Base-by-base conservation (phyloP, 2,888 invertebrate species). In the Drosophila colorata region DNA sequence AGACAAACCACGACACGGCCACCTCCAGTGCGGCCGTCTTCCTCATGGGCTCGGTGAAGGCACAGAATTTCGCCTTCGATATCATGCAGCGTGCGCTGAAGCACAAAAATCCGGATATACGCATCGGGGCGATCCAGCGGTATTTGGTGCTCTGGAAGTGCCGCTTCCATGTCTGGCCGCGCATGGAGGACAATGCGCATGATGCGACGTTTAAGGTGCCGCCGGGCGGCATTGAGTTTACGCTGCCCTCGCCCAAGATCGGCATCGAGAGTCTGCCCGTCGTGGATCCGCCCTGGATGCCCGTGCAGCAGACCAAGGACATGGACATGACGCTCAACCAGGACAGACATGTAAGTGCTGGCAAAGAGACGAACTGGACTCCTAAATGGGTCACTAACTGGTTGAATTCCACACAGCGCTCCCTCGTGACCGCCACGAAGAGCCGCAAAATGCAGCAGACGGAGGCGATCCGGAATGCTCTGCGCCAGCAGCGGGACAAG, bases 391-490 rank as follows among this genome's bases (percentile, higher is more conserved):
- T n/a, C n/a, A 6, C 11, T 20, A 16, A 47, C 31, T 40, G 6
- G 37, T 64, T 23, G 35, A 35, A 56, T 67, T 55, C 2, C 9
- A 90, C 91, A 18, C 92, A 98, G 97, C 94, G 97, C 73, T 97
- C 98, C 6, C 93, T 99, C 86, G 99, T 99, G 47, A 99, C 99
- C 25, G 99, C 99, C 9, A 99, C 99, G 0, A 98, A 99, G 92
- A 99, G 99, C 0, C 94, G 99, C 18, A 98, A 99, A 91, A 99
- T 99, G 91, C 99, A 99, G 91, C 99, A 99, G 92, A 99, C 99
- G 18, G 99, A 99, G 93, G 95, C 99, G 66, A 98, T 99, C 61
- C 97, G 98, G 88, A 95, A 96, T 92, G 99, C 99, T 1, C 93
- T 99, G 16, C 96, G 98, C 90, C 98, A 98, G 40, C 97, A 99